Base-by-base conservation (phyloP, 2,113 vertebrate species). In the Desmodus rotundus region DNA sequence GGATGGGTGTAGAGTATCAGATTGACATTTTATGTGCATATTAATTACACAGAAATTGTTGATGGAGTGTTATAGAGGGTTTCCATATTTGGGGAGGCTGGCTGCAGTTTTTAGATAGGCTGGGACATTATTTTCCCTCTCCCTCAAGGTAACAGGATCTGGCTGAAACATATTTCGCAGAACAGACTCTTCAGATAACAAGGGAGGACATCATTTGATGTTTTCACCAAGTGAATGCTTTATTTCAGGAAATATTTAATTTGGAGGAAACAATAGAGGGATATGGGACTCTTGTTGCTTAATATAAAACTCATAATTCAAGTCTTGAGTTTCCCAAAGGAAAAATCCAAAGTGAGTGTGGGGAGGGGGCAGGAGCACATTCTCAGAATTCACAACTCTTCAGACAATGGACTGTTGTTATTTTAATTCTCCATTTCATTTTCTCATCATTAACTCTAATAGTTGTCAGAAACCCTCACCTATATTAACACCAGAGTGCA, bases 341-440 rank as follows among this genome's bases (percentile, higher is more conserved):
- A 92, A 94, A 81, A 92, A 77, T 73, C 58, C 45, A 88, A 52
- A 96, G 58, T 50, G 85, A 93, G 47, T 54, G 36, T 45, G 28
- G n/a, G 26, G 82, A n/a, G 24, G 24, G 36, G 61, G 41, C 87
- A 52, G 61, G 33, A 68, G 19, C 16, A 36, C 36, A 45, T 91
- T 85, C 33, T 95, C 73, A 96, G 80, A 96, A 97, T 96, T 96
- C 91, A 97, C 93, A 97, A 96, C 89, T 96, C 96, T 97, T 95
- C 89, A 97, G 96, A 96, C 96, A 91, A 5, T 89, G 56, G 24
- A 87, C 33, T 95, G 31, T 41, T 91, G 91, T 94, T 81, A 91
- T 87, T 96, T 97, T 77, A 96, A 92, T 90, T 92, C 22, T 86
- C n/a, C 45, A 12, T 43, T 94, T 97, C 96, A 95, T 96, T 97